Evolutionary conservation across 2,797 vertebrate genomes (phyloP).

Genomic region (Acrocephalus scirpaceus): DNA sequence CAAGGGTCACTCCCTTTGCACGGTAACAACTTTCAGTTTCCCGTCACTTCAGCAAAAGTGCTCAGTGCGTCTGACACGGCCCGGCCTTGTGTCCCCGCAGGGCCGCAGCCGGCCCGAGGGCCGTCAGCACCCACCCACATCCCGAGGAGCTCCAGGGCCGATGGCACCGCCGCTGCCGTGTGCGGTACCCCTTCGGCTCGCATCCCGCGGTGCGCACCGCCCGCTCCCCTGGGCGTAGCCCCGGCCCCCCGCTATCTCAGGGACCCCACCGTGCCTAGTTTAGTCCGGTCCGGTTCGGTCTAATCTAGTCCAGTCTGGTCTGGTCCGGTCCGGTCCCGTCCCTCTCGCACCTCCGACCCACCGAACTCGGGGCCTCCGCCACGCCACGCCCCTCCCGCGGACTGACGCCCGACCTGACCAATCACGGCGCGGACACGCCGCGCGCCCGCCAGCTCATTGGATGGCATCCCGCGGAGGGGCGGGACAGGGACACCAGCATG

Average conservation of each 20-base stretch:
- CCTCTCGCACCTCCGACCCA: neutral
- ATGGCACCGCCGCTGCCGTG: neutral
- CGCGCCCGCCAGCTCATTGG: neutral
- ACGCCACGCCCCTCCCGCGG: accelerated
- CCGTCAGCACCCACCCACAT: neutral
- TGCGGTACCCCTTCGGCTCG: no score
- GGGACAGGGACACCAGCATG: accelerated
- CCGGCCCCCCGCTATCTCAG: neutral
- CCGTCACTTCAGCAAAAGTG: accelerated
- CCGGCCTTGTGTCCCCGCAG: accelerated
- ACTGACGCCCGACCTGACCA: neutral
- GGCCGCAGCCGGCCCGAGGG: neutral
- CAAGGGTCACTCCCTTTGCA: neutral
- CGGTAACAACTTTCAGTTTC: accelerated
- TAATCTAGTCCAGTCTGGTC: neutral
- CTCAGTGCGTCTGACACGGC: accelerated
- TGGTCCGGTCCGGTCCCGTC: accelerated
- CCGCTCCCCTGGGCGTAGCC: neutral
- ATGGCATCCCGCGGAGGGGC: accelerated
- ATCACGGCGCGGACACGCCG: accelerated
- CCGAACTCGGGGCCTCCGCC: accelerated
- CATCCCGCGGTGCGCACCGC: no score
- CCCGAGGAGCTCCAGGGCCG: neutral
- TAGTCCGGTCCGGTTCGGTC: neutral
- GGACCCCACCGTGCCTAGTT: neutral